Evolutionary conservation across 1,140 invertebrate species (phyloP), one percentile per base, ranked within the genome.

Genomic region (Drosophila kanapiae): DNA sequence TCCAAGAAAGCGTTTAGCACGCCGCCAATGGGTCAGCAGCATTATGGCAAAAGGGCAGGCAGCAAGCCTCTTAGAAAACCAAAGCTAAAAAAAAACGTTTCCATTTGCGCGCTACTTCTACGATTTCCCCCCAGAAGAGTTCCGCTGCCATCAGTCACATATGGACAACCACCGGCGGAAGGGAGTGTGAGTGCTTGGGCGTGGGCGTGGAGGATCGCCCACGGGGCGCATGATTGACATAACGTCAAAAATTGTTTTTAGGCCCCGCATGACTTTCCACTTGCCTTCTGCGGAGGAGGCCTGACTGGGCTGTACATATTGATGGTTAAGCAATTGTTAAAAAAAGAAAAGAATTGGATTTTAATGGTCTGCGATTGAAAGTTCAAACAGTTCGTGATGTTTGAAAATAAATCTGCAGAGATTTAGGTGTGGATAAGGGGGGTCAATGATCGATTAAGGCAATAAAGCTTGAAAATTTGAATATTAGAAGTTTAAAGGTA

Each of bases 201-300:
- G 79, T 74, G 60, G 60, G 71, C 57, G 72, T 45, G 18, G 54
- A 38, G 6, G 29, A 48, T 43, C 82, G 82, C 82, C 82, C 82
- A 84, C 82, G 64, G 51, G 68, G 74, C 61, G 35, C 45, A 81
- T 85, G 82, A 85, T 85, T 84, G 82, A 84, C 78, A 58, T 48
- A 45, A 16, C 23, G 53, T 74, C 70, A 60, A 72, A 72, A 23
- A 51, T 71, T 51, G 54, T 31, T 40, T 43, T 13, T n/a, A 16
- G 43, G 53, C 13, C 51, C 45, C 29, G 69, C 70, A 60, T 72
- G 53, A 72, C 45, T 71, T 57, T 42, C 43, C 45, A 72, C 68
- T 72, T 14, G 70, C 70, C 54, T 72, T 60, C 27, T 42, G 67
- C 54, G 69, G 53, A 29, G 70, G 68, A 49, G 65, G 45, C 33